Percentiles rank a stretch among this genome's conserved stretches.
These are phyloP conservation scores for Mystacornis crossleyi DNA, from an alignment of 2,113 vertebrate species.

Conservation along the genomic window DNA sequence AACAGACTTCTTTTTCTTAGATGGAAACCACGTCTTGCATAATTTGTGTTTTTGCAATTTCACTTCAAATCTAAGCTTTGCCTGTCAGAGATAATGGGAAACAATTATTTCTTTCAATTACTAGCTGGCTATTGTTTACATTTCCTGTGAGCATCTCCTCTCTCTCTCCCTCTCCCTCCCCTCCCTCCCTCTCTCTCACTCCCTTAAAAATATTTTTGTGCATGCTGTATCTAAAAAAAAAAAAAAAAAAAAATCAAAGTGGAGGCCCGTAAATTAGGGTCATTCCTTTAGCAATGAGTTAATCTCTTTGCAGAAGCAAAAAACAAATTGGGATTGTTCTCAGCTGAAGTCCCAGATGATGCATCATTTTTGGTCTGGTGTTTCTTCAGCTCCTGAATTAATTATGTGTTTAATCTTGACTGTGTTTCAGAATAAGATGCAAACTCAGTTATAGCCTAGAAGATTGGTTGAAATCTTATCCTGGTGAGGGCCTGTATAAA, in stretches of 20 bases:
- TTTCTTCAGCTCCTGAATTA: background rate
- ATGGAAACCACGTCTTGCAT: background rate
- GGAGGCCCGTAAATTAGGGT: background rate
- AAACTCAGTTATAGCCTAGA: background rate
- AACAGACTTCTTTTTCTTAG: background rate
- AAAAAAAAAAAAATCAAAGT: background rate
- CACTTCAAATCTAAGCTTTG: background rate
- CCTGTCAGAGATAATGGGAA: background rate
- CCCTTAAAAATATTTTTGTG: background rate
- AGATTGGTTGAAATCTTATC: background rate
- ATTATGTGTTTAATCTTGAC: background rate
- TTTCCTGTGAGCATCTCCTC: background rate
- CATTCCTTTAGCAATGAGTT: background rate
- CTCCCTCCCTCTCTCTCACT: background rate
- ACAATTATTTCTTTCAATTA: background rate
- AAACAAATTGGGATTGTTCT: background rate
- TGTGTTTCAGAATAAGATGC: background rate
- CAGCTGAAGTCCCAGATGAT: background rate
- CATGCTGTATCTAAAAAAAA: background rate
- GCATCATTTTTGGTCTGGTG: background rate
- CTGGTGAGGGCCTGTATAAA: background rate
- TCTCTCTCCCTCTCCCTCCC: too few species aligned
- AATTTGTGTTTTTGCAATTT: background rate
- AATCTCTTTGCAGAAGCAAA: background rate
- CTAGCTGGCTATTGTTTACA: background rate